These are phyloP conservation scores for Cydia strobilella DNA, from an alignment of 1,140 invertebrate genomes.

Conservation along the genomic window DNA sequence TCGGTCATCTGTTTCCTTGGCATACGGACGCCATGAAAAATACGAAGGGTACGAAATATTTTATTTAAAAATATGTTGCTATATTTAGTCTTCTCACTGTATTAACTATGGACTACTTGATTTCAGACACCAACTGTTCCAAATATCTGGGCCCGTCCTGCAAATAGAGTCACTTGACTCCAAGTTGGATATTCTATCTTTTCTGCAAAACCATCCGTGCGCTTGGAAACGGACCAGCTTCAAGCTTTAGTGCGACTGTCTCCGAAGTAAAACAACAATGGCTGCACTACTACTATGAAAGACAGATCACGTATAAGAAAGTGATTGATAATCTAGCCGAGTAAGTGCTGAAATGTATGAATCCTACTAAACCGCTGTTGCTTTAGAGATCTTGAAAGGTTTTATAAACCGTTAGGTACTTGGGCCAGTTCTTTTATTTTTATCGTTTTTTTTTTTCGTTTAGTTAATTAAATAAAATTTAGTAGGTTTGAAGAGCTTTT, in stretches of 20 bases:
- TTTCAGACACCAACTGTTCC: conserved; percentile 62
- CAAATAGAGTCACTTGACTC: conserved; percentile 54
- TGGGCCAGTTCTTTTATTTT: no score
- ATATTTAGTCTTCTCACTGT: neutral
- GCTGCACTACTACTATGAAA: conserved; percentile 57
- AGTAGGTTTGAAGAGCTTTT: no score
- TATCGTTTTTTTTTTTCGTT: no score
- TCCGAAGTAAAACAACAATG: conserved; percentile 61
- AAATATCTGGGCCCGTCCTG: conserved; percentile 50
- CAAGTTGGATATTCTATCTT: conserved; percentile 60
- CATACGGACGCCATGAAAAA: conserved; percentile 60
- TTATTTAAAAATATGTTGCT: conserved; percentile 25
- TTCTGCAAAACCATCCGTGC: conserved; percentile 52
- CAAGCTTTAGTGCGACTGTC: conserved; percentile 63
- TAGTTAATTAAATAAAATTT: no score
- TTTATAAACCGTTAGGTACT: no score
- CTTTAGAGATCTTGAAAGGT: no score
- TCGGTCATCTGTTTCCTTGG: conserved; percentile 51
- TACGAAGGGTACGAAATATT: conserved; percentile 66
- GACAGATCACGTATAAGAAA: conserved; percentile 54
- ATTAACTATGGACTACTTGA: conserved; percentile 19
- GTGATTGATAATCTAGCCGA: conserved; percentile 65
- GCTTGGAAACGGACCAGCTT: conserved; percentile 49
- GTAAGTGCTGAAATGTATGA: conserved; percentile 46
- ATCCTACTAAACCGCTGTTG: no score